These are phyloP conservation scores for Amphiura filiformis DNA, from an alignment of 35 echinoderm and acorn worm species.

Conservation along the genomic window DNA sequence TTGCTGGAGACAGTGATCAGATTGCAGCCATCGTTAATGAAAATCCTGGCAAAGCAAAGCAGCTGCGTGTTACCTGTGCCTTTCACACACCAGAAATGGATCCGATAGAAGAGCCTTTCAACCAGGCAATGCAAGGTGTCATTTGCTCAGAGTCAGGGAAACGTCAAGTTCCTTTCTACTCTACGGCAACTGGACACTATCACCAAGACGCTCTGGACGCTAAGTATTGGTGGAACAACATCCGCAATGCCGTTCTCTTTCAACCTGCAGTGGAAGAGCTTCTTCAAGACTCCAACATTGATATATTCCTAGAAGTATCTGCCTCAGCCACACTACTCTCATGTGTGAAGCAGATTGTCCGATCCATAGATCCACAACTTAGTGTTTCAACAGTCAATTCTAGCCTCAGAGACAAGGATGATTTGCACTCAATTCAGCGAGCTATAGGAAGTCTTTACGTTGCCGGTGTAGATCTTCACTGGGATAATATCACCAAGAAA, in stretches of 20 bases:
- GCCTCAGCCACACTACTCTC: conserved; percentile 88
- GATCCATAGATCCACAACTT: conserved; percentile 46
- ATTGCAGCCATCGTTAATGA: conserved; percentile 68
- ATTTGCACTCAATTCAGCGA: conserved; percentile 46
- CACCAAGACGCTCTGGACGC: conserved; percentile 74
- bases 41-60: conserved; percentile 62
- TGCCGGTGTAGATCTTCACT: conserved; percentile 52
- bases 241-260: conserved; percentile 83
- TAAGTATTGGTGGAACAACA: conserved; percentile 94
- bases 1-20: conserved; percentile 64
- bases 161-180: conserved; percentile 60
- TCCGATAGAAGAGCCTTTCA: conserved; percentile 79
- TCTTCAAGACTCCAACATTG: conserved; percentile 59
- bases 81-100: conserved; percentile 98
- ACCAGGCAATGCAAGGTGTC: conserved; percentile 70
- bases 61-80: conserved; percentile 85
- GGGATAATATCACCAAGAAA: conserved; percentile 62
- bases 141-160: conserved; percentile 50
- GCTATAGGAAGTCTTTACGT: conserved; percentile 54
- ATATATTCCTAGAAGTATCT: conserved; percentile 80
- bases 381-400: conserved; percentile 52
- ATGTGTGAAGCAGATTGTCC: conserved; percentile 79
- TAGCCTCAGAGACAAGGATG: conserved; percentile 70
- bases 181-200: conserved; percentile 59
- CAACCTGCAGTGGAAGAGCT: conserved; percentile 70